Conservation (phyloP, 2,888 invertebrate genomes). For the Amphipoea lucens region DNA sequence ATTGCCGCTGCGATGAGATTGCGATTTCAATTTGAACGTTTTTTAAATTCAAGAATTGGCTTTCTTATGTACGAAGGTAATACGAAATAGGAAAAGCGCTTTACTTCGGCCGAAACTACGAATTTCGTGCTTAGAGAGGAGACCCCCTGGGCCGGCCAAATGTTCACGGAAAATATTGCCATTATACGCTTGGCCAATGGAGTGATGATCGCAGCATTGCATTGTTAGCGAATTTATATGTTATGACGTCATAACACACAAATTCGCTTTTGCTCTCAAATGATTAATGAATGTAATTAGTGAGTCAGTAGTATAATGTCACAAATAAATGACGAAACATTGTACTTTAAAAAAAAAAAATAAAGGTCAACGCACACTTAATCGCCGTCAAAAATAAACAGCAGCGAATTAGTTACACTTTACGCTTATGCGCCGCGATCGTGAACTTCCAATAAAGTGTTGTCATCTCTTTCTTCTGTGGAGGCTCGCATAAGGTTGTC, state of each 20-base stretch:
- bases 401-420: conserved; percentile 70
- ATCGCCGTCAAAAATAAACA: conserved; percentile 73
- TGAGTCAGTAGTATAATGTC: neutral
- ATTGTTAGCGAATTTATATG: neutral
- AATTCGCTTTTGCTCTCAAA: neutral
- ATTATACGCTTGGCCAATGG: neutral
- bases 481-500: conserved; percentile 34
- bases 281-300: conserved; percentile 33
- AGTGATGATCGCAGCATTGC: neutral
- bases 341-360: conserved; percentile 3
- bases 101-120: no score
- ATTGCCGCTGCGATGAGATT: no score
- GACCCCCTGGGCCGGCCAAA: neutral
- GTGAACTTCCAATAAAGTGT: conserved; percentile 59
- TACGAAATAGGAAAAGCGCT: no score
- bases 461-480: conserved; percentile 48
- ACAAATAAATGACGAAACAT: neutral
- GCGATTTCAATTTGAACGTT: no score
- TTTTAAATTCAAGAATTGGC: no score
- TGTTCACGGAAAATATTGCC: neutral
- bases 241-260: neutral
- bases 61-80: no score
- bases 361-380: conserved; percentile 70
- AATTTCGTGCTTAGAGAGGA: no score
- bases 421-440: conserved; percentile 56